Conservation (phyloP, 2,888 invertebrate genomes). For the Morpho achilles region DNA sequence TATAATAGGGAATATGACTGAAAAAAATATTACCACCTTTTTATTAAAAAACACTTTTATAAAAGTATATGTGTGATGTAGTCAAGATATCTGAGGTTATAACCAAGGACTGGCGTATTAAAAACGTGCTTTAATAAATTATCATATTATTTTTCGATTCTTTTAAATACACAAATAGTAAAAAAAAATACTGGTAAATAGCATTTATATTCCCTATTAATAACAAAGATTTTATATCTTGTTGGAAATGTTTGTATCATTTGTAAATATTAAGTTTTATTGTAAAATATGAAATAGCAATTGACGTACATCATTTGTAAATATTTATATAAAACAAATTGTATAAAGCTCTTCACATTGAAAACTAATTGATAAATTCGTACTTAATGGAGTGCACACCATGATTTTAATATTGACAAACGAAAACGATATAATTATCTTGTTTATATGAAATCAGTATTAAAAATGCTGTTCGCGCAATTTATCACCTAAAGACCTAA, state of each 20-base stretch:
- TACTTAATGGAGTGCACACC: constrained; percentile 23
- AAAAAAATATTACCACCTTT: too few relatives aligned
- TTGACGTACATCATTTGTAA: constrained; percentile 34
- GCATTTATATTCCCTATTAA: constrained; percentile 30
- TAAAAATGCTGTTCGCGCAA: constrained; percentile 23
- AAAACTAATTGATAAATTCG: constrained; percentile 25
- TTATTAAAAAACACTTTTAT: too few relatives aligned
- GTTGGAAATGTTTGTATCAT: constrained; percentile 46
- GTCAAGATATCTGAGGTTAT: too few relatives aligned
- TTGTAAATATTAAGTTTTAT: constrained; percentile 35
- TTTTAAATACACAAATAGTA: too few relatives aligned
- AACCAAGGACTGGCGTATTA: too few relatives aligned
- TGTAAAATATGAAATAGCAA: constrained; percentile 14
- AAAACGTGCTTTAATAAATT: constrained; percentile 12
- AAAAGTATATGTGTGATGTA: too few relatives aligned
- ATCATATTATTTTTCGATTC: too few relatives aligned
- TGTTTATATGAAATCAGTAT: constrained; percentile 28
- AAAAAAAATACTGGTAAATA: too few relatives aligned
- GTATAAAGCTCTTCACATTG: constrained; percentile 28
- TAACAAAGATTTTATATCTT: constrained; percentile 53
- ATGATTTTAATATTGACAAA: constrained; percentile 1
- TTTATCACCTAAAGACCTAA: constrained; percentile 2
- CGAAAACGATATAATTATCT: constrained; percentile 13
- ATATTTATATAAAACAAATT: constrained; percentile 26
- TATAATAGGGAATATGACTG: constrained; percentile 13